phyloP scores from a whole-genome alignment of 2,888 invertebrate species.

The Drosophila neutralis region DNA sequence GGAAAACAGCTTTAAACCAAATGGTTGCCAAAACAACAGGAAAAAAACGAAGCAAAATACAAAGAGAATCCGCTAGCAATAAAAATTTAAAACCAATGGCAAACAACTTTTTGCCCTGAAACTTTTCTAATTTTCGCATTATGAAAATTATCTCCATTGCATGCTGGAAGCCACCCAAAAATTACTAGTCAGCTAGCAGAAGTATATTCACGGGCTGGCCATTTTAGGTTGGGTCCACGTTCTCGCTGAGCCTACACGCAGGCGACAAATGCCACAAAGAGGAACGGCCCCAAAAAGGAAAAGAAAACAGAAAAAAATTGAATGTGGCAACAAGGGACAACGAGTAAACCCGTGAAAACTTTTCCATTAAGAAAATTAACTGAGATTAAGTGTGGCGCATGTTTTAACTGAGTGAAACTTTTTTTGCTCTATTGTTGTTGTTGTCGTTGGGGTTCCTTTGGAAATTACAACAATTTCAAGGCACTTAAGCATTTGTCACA shows the following conservation, averaged over 20 bases:
- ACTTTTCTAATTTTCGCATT: slow-evolving; percentile 79
- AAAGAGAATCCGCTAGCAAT: slow-evolving; percentile 19
- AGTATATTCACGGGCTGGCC: slow-evolving; percentile 38
- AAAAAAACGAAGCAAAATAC: not conserved
- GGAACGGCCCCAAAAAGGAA: slow-evolving; percentile 15
- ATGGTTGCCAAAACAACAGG: slow-evolving; percentile 3
- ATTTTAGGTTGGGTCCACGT: slow-evolving; percentile 17
- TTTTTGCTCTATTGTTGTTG: slow-evolving; percentile 10
- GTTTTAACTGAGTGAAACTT: slow-evolving; percentile 60
- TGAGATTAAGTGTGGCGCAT: slow-evolving; percentile 80
- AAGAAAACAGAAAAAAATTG: slow-evolving; percentile 27
- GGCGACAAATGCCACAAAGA: slow-evolving; percentile 52
- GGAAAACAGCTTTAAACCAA: slow-evolving; percentile 58
- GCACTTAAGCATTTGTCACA: slow-evolving; percentile 78
- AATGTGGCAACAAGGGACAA: slow-evolving; percentile 38
- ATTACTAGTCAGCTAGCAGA: slow-evolving; percentile 25
- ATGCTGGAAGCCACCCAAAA: slow-evolving; percentile 19
- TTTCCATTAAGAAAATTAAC: slow-evolving; percentile 83
- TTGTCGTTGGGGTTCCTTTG: slow-evolving; percentile 24
- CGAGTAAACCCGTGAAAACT: slow-evolving; percentile 71
- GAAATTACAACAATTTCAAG: slow-evolving; percentile 73
- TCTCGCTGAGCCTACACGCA: slow-evolving; percentile 28
- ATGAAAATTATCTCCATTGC: slow-evolving; percentile 71
- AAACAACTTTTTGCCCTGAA: slow-evolving; percentile 42
- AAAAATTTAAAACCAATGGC: slow-evolving; percentile 62